These are phyloP conservation scores for Boulengerochromis microlepis DNA, from an alignment of 2,113 vertebrate species.

Conservation along the genomic window DNA sequence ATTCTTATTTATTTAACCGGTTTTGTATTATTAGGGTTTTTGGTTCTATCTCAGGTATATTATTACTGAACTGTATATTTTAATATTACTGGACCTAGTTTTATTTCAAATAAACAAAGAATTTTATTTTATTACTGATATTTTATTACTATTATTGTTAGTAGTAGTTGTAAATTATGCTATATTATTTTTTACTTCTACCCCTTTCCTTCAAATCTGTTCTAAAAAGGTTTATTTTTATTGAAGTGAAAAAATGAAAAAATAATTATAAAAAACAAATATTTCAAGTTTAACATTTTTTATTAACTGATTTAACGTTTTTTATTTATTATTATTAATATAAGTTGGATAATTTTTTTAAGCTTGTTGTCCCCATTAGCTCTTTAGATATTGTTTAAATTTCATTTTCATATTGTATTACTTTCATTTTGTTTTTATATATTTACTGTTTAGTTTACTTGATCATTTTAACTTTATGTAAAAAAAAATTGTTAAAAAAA, in stretches of 20 bases:
- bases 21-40: neutral
- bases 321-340: neutral
- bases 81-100: neutral
- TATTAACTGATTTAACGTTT: neutral
- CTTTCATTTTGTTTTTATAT: neutral
- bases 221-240: neutral
- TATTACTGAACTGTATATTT: neutral
- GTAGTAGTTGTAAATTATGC: neutral
- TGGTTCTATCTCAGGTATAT: fast-evolving
- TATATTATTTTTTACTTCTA: neutral
- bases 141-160: neutral
- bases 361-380: neutral
- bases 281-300: neutral
- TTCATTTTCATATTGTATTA: neutral
- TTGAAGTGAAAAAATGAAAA: neutral
- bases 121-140: neutral
- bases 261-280: neutral
- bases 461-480: neutral
- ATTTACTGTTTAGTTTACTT: neutral
- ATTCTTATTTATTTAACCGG: neutral
- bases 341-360: neutral
- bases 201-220: neutral
- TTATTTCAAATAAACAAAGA: neutral
- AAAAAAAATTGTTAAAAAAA: neutral
- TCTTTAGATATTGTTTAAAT: neutral